A percentile compares a stretch with the other conserved stretches of the same genome.
phyloP scores from a whole-genome alignment of 2,113 vertebrate genomes.

The Phylloscopus whistleri region DNA sequence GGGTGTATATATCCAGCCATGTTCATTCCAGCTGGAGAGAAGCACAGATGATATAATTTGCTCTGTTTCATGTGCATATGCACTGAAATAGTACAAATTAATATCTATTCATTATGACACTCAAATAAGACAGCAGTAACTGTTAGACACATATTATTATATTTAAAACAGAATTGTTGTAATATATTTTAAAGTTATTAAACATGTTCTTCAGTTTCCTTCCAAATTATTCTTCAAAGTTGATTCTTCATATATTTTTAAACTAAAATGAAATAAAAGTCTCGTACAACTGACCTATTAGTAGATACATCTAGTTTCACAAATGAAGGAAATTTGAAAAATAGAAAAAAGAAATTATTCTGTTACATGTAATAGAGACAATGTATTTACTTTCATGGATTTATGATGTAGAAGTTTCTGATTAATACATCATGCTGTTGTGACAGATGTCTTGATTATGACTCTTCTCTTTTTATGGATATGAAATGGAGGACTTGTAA shows the following conservation, averaged over 20 bases:
- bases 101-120: not conserved
- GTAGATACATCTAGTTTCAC: not conserved
- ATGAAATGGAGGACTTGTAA: not conserved
- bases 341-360: not conserved
- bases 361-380: not conserved
- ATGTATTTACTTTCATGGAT: not conserved
- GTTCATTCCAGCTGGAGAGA: not conserved
- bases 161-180: not conserved
- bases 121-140: not conserved
- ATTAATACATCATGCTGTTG: not conserved
- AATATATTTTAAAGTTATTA: not conserved
- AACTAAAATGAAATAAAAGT: not conserved
- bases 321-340: not conserved
- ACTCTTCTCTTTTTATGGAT: not conserved
- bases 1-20: not conserved
- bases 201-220: not conserved
- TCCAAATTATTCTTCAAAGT: not conserved
- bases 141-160: not conserved
- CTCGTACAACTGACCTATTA: not conserved
- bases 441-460: not conserved
- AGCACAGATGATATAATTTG: not conserved
- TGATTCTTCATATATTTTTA: not conserved
- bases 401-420: not conserved
- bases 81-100: not conserved
- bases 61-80: not conserved